A percentile compares a stretch with the other conserved stretches of the same genome.
phyloP scores from a whole-genome alignment of 1,140 invertebrate genomes.

The Zaprionus camerounensis region DNA sequence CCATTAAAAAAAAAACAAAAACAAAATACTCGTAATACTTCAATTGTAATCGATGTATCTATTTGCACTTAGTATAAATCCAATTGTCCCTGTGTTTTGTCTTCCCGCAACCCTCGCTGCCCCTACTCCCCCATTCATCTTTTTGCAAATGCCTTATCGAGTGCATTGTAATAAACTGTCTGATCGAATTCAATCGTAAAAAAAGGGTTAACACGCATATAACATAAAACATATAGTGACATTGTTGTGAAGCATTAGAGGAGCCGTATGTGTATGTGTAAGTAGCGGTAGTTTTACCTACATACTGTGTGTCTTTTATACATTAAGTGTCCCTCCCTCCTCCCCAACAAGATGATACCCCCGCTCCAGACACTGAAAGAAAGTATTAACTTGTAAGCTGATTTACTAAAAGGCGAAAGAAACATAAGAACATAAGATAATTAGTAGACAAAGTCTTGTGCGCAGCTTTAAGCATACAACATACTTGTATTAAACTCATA shows the following conservation, averaged over 20 bases:
- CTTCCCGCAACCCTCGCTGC: slow-evolving; percentile 57
- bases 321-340: slow-evolving; percentile 43
- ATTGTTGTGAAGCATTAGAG: slow-evolving; percentile 41
- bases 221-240: neutral
- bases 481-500: slow-evolving; percentile 52
- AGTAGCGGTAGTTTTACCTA: slow-evolving; percentile 63
- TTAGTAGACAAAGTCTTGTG: slow-evolving; percentile 72
- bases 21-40: slow-evolving; percentile 13
- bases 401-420: slow-evolving; percentile 43
- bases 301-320: slow-evolving; percentile 77
- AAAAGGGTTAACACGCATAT: slow-evolving; percentile 30
- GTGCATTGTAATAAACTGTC: slow-evolving; percentile 33
- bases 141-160: slow-evolving; percentile 67
- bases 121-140: neutral
- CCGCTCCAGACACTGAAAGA: slow-evolving; percentile 25
- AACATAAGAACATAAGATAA: slow-evolving; percentile 17
- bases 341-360: neutral
- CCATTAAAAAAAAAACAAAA: neutral
- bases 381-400: slow-evolving; percentile 48
- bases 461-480: slow-evolving; percentile 74
- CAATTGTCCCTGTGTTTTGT: slow-evolving; percentile 50
- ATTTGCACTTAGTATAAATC: slow-evolving; percentile 36
- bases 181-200: slow-evolving; percentile 37
- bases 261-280: slow-evolving; percentile 23
- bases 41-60: slow-evolving; percentile 39